Conservation (phyloP, 1,140 invertebrate species). For the Agrypnia vestita region DNA sequence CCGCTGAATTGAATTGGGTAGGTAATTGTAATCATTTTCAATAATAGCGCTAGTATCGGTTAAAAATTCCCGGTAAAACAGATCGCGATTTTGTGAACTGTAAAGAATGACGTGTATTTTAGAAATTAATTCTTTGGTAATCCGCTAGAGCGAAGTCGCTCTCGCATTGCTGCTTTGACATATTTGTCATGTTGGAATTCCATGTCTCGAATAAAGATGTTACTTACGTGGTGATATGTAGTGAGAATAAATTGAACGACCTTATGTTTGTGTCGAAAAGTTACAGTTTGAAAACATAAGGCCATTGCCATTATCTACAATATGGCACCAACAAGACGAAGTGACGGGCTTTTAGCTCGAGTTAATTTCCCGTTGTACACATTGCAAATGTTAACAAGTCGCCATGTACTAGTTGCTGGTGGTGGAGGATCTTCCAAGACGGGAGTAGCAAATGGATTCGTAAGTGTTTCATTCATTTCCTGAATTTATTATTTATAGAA, state of each 20-base stretch:
- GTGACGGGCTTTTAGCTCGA: conserved; percentile 82
- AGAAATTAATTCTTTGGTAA: conserved; percentile 35
- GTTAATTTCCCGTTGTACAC: conserved; percentile 96
- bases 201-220: conserved; percentile 48
- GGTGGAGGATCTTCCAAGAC: conserved; percentile 96
- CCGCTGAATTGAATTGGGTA: background rate
- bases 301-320: conserved; percentile 25
- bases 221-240: conserved; percentile 52
- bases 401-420: conserved; percentile 95
- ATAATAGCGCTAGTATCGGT: background rate
- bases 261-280: conserved; percentile 44
- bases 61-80: conserved; percentile 1
- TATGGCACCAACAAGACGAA: conserved; percentile 58
- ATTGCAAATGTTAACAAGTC: conserved; percentile 90
- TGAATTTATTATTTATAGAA: background rate
- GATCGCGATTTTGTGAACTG: conserved; percentile 32
- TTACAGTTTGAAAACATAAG: conserved; percentile 41
- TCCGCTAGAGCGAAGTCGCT: conserved; percentile 44
- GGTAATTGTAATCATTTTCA: background rate
- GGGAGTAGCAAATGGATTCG: conserved; percentile 96
- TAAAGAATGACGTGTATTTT: conserved; percentile 57
- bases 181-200: conserved; percentile 60
- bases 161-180: conserved; percentile 52
- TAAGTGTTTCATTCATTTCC: conserved; percentile 70
- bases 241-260: conserved; percentile 45